phyloP scores from a whole-genome alignment of 2,888 invertebrate species.

The Diarsia dahlii region DNA sequence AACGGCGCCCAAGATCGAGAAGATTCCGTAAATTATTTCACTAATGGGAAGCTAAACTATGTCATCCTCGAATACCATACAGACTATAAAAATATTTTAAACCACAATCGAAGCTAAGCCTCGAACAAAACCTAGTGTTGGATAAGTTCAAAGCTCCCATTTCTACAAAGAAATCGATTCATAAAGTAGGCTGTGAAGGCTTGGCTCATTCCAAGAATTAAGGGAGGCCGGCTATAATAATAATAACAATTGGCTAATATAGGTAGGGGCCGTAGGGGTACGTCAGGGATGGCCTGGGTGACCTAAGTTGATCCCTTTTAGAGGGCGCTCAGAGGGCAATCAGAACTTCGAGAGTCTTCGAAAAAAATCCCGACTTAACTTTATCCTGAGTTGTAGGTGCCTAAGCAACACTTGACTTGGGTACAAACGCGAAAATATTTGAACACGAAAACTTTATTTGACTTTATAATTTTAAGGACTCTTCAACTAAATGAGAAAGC shows the following conservation, averaged over 20 bases:
- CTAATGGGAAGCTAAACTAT: no score
- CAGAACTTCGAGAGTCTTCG: neutral
- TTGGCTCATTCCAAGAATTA: neutral
- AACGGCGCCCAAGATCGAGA: neutral
- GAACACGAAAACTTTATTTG: neutral
- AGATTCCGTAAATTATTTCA: no score
- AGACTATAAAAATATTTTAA: neutral
- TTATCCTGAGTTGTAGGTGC: neutral
- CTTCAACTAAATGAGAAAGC: constrained; percentile 28
- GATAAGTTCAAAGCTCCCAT: neutral
- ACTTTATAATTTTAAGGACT: neutral
- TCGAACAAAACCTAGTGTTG: neutral
- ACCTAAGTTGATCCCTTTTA: neutral
- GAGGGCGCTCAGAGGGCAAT: neutral
- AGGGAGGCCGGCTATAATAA: neutral
- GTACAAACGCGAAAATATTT: neutral
- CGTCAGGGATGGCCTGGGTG: neutral
- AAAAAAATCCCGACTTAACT: neutral
- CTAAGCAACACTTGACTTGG: neutral
- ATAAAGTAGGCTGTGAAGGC: neutral
- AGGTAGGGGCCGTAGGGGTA: no score
- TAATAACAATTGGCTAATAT: neutral
- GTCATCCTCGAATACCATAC: no score
- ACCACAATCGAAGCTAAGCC: neutral
- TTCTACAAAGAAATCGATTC: neutral